Evolutionary conservation across 2,113 vertebrate species (phyloP).

Genomic region (Corvus moneduloides): DNA sequence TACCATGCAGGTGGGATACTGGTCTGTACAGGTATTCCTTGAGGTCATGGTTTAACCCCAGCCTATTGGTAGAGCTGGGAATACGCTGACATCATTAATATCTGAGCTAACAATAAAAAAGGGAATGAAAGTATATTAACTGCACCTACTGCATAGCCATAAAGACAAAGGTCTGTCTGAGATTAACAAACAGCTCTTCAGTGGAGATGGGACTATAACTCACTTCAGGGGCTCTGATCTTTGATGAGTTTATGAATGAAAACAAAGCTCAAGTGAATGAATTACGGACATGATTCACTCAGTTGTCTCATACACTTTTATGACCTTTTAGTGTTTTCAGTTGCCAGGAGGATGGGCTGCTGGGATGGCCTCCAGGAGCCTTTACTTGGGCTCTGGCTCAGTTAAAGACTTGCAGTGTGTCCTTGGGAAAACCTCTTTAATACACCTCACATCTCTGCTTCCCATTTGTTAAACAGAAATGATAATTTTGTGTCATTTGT

Average conservation of each 20-base stretch:
- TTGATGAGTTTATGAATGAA: slow-evolving; percentile 52
- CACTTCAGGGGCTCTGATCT: slow-evolving; percentile 19
- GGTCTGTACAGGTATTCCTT: neutral
- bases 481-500: neutral
- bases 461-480: neutral
- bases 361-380: neutral
- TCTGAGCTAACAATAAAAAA: neutral
- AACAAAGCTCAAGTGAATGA: slow-evolving; percentile 31
- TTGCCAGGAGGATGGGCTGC: neutral
- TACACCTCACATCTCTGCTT: neutral
- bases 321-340: slow-evolving; percentile 12
- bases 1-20: neutral
- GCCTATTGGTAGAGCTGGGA: neutral
- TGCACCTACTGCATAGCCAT: neutral
- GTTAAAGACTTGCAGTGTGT: neutral
- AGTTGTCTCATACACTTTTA: slow-evolving; percentile 15
- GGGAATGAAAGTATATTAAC: slow-evolving; percentile 17
- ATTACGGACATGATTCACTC: neutral
- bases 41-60: neutral
- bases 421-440: neutral
- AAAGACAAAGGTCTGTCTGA: neutral
- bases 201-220: neutral
- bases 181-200: slow-evolving; percentile 33
- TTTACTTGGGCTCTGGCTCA: neutral
- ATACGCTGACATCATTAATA: neutral